These are phyloP conservation scores for Rhipidura dahli DNA, from an alignment of 2,113 vertebrate genomes.

Conservation along the genomic window DNA sequence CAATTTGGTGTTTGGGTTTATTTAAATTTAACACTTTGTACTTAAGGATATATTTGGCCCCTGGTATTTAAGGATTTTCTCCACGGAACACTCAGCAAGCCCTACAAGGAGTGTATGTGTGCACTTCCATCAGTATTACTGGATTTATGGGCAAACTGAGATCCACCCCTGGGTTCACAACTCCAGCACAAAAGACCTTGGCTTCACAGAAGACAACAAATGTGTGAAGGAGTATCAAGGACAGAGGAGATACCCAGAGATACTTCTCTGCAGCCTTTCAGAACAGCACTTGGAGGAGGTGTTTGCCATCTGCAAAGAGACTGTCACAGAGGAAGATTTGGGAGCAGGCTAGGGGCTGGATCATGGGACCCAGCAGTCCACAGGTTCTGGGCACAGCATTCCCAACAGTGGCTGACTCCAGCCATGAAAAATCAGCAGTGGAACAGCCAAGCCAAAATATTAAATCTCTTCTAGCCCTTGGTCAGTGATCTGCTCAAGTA, in stretches of 20 bases:
- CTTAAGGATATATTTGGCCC: background rate
- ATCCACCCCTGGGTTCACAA: background rate
- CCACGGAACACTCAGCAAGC: background rate
- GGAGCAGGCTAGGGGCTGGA: background rate
- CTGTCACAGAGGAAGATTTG: background rate
- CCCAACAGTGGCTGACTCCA: rapidly evolving
- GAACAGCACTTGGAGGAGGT: background rate
- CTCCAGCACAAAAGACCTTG: background rate
- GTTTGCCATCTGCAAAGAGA: background rate
- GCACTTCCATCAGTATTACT: background rate
- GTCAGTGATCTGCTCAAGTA: background rate
- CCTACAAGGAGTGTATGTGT: background rate
- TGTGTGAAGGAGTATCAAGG: background rate
- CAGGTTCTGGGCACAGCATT: background rate
- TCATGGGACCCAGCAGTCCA: background rate
- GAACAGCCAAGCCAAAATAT: background rate
- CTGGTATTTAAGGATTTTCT: background rate
- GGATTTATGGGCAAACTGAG: background rate
- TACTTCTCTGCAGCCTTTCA: background rate
- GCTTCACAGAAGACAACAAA: background rate
- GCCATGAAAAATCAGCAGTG: rapidly evolving
- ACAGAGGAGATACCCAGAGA: background rate
- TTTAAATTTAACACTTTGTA: background rate
- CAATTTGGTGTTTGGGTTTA: background rate
- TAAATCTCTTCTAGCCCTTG: background rate